These are phyloP conservation scores for Drosophila sordidapex DNA, from an alignment of 2,888 invertebrate species.

Conservation along the genomic window DNA sequence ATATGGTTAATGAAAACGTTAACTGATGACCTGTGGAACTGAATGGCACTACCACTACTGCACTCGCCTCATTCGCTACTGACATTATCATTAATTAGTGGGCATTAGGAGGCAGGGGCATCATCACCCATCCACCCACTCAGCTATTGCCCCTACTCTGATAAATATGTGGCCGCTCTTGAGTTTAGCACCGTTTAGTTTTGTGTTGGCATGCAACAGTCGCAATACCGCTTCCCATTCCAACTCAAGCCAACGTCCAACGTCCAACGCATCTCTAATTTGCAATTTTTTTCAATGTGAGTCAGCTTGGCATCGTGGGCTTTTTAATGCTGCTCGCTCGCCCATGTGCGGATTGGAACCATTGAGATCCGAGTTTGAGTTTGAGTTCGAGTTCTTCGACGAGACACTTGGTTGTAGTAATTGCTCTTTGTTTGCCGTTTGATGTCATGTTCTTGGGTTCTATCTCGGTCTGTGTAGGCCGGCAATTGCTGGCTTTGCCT, in stretches of 20 bases:
- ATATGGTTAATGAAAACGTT: constrained; percentile 81
- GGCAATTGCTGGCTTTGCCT: constrained; percentile 42
- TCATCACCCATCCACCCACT: constrained; percentile 1
- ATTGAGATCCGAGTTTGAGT: constrained; percentile 12
- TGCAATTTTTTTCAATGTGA: constrained; percentile 38
- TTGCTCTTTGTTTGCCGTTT: constrained; percentile 77
- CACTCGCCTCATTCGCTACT: constrained; percentile 23
- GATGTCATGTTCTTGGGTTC: constrained; percentile 72
- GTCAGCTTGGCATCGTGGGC: constrained; percentile 56
- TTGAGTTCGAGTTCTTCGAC: constrained; percentile 34
- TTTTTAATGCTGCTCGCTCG: constrained; percentile 59
- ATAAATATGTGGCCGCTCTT: constrained; percentile 39
- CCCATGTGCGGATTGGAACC: constrained; percentile 58
- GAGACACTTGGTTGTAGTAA: constrained; percentile 44
- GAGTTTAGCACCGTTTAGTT: constrained; percentile 63
- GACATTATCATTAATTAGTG: constrained; percentile 64
- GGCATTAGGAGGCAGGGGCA: constrained; percentile 35
- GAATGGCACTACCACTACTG: constrained; percentile 1
- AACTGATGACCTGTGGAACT: constrained; percentile 67
- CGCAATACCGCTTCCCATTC: constrained; percentile 14
- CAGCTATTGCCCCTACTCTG: constrained; percentile 18
- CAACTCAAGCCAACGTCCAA: constrained; percentile 24
- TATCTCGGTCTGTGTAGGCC: constrained; percentile 55
- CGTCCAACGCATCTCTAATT: constrained; percentile 71
- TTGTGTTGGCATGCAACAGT: constrained; percentile 70